Evolutionary conservation across 1,140 invertebrate species (phyloP), one percentile per base, ranked within the genome.

Genomic region (Rhizoglyphus robini): DNA sequence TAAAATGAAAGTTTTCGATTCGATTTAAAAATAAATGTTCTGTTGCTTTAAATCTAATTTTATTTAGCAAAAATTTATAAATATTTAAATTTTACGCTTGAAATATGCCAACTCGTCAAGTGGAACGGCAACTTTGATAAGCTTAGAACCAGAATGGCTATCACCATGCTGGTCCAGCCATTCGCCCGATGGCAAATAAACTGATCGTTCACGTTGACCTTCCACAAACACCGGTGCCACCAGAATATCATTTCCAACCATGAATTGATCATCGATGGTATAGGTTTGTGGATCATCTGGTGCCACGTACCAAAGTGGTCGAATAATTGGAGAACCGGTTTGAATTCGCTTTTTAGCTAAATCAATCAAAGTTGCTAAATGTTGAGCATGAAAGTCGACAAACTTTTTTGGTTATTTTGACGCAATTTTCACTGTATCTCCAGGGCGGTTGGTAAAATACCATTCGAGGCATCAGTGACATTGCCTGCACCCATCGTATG

Each of bases 401-500:
- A 90, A 74, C 0, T 86, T 84, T 13, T 86, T 87, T 0, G 86
- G n/a, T 79, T 77, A 83, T 65, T 70, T 88, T 83, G 0, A 88
- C 75, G 0, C 90, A 83, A 41, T 81, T 79, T 70, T 87, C 84
- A 18, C 84, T 76, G 71, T 92, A 95, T 71, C 89, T 86, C 72
- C 85, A 90, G 0, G 93, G 92, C 4, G 90, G 75, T 71, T 90
- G 83, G 0, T 88, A 90, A 70, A 93, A 94, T 73, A 93, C 86
- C 73, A 96, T 87, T 0, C 90, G 86, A 0, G 93, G 90, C 51
- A 97, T 73, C 73, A 96, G 96, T 0, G 88, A 86, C n/a, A 88
- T 86, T 65, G 91, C 76, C 73, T 96, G 88, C n/a, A 96, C 74
- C 94, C 94, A 98, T 57, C 94, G 79, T 51, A 94, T 84, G 72